Evolutionary conservation across 2,888 invertebrate genomes (phyloP).

Genomic region (Hirtodrosophila cameraria): DNA sequence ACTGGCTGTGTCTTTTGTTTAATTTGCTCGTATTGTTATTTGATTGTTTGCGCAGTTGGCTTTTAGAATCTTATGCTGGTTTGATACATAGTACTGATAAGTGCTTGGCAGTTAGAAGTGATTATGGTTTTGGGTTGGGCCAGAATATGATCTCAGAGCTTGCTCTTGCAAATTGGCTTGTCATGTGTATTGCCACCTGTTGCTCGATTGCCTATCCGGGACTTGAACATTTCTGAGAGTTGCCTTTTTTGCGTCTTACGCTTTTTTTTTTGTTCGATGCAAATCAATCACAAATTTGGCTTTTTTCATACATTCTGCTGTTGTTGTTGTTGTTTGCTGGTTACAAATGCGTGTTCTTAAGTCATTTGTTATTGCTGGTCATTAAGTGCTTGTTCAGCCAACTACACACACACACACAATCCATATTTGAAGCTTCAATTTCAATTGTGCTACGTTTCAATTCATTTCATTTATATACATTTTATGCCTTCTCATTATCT

Average conservation of each 20-base stretch:
- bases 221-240: constrained; percentile 27
- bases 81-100: constrained; percentile 23
- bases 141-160: constrained; percentile 33
- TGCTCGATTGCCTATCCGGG: constrained; percentile 36
- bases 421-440: constrained; percentile 17
- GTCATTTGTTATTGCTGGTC: constrained; percentile 30
- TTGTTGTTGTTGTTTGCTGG: background rate
- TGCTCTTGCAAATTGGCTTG: constrained; percentile 36
- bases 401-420: constrained; percentile 9
- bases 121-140: constrained; percentile 34
- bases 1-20: too few species aligned
- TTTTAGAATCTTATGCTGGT: constrained; percentile 5
- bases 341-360: constrained; percentile 33
- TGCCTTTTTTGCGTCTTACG: constrained; percentile 35
- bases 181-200: constrained; percentile 44
- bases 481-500: constrained; percentile 45
- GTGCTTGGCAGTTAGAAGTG: constrained; percentile 29
- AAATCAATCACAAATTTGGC: constrained; percentile 23
- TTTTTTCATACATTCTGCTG: background rate
- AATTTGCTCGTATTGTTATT: background rate
- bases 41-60: constrained; percentile 32
- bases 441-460: constrained; percentile 31
- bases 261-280: constrained; percentile 5
- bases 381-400: constrained; percentile 45
- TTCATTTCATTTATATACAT: background rate